Evolutionary conservation across 2,113 vertebrate species (phyloP), one percentile per base, ranked within the genome.

Genomic region (Terrapene triunguis): DNA sequence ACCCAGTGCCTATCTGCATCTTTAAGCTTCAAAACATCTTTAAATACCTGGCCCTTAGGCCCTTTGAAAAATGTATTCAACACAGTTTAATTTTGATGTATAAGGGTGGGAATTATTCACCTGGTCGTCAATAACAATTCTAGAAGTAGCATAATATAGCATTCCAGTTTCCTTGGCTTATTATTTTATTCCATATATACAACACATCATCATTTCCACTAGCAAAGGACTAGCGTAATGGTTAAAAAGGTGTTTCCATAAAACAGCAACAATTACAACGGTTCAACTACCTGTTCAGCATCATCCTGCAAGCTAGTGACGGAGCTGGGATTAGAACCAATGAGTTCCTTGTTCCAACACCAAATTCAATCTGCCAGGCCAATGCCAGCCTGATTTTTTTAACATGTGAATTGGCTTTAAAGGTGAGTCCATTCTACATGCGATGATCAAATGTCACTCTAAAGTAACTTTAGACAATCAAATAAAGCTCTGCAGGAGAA

Each of bases 381-480:
- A 85, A 44, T 48, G 93, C 80, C 88, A 44, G 80, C 85, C 87
- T 97, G 91, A 92, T 82, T 96, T 80, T 94, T 90, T 96, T 86
- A 74, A 86, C 48, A 47, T 42, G 79, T 78, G 89, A 97, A 97
- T 96, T 97, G 96, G 88, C 8, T 5, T 94, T 89, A 91, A 59
- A n/a, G 82, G 76, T 89, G 92, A 98, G 65, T 85, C 95, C 95
- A 94, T 85, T 97, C 91, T 57, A 94, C 93, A 93, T 62, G 93
- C 96, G 87, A 92, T 78, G 96, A 96, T 94, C 95, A 97, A 98
- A 96, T 1, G 8, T 72, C 50, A 50, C 50, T 50, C 83, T 91
- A 54, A 94, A 95, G 94, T 95, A 97, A 96, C 96, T 94, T 42
- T 12, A 85, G 62, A 96, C 89, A 94, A 88, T 57, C 98, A 98